These are phyloP conservation scores for Hoplostethus mediterraneus DNA, from an alignment of 2,797 vertebrate species.

Conservation along the genomic window DNA sequence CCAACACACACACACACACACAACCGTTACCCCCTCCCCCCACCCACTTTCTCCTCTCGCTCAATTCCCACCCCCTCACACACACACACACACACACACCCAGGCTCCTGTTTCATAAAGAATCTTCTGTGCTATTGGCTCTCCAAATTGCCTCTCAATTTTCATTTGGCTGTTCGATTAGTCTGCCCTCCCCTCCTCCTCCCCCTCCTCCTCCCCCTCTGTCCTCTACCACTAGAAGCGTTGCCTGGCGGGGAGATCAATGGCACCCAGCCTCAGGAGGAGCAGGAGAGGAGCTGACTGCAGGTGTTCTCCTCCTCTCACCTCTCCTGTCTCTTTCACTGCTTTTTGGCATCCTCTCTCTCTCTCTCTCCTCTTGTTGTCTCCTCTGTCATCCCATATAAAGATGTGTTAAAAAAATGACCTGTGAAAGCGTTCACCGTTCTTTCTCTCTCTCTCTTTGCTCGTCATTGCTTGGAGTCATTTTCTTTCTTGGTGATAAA, in stretches of 20 bases:
- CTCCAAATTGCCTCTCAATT: constrained; percentile 77
- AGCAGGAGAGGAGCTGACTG: constrained; percentile 24
- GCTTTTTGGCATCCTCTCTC: constrained; percentile 11
- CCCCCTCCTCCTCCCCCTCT: neutral
- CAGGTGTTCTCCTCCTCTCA: constrained; percentile 37
- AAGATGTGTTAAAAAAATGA: neutral
- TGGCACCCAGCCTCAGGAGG: constrained; percentile 43
- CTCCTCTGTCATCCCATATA: neutral
- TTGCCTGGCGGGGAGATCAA: constrained; percentile 64
- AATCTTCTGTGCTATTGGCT: constrained; percentile 56
- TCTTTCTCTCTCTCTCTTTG: too few species aligned
- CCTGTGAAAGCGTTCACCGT: too few species aligned
- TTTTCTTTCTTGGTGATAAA: too few species aligned
- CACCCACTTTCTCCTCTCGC: too few species aligned
- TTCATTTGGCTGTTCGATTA: constrained; percentile 75
- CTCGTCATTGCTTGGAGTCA: too few species aligned
- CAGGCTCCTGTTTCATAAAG: constrained; percentile 42
- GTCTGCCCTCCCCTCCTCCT: constrained; percentile 32
- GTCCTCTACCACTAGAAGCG: constrained; percentile 18
- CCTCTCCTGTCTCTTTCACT: constrained; percentile 14
- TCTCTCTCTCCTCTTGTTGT: neutral
- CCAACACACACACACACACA: too few species aligned
- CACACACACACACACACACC: constrained; percentile 15
- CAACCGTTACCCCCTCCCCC: too few species aligned
- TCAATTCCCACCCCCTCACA: neutral